phyloP scores from a whole-genome alignment of 37 sponge, comb jelly and placozoan species.

The Lycopodina hypogea region DNA sequence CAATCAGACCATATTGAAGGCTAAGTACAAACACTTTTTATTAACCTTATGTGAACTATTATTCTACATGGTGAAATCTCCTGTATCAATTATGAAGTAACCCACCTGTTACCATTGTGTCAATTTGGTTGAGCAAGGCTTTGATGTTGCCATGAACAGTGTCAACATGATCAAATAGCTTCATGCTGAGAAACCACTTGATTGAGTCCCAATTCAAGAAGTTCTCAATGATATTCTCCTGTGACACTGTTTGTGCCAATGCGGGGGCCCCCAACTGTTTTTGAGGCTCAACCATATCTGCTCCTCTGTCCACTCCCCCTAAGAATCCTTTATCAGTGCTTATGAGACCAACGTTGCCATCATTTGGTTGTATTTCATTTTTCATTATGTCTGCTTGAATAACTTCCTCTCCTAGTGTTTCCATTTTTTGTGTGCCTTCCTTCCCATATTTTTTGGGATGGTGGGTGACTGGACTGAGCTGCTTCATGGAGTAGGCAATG shows the following conservation, averaged over 20 bases:
- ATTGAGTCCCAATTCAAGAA: conserved; percentile 54
- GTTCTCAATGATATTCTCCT: conserved; percentile 55
- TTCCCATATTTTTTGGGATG: neutral
- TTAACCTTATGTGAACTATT: too few species aligned
- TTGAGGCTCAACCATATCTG: neutral
- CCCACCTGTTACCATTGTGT: too few species aligned
- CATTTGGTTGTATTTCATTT: neutral
- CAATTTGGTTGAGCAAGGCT: conserved; percentile 41
- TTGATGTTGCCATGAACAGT: conserved; percentile 57
- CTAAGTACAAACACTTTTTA: too few species aligned
- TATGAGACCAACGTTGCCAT: too few species aligned
- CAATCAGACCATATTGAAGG: too few species aligned
- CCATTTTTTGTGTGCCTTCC: too few species aligned
- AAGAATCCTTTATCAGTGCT: too few species aligned
- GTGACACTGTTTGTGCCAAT: conserved; percentile 9
- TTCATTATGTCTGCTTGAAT: neutral
- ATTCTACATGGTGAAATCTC: too few species aligned
- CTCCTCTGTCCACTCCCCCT: neutral
- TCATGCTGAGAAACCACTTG: conserved; percentile 64
- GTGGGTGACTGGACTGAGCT: conserved; percentile 24
- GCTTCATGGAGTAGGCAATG: conserved; percentile 15
- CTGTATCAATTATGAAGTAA: too few species aligned
- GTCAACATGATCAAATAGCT: conserved; percentile 65
- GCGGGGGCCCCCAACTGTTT: neutral
- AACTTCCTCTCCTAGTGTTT: too few species aligned